phyloP scores from a whole-genome alignment of 2,888 invertebrate genomes.

The Dynastes grantii region DNA sequence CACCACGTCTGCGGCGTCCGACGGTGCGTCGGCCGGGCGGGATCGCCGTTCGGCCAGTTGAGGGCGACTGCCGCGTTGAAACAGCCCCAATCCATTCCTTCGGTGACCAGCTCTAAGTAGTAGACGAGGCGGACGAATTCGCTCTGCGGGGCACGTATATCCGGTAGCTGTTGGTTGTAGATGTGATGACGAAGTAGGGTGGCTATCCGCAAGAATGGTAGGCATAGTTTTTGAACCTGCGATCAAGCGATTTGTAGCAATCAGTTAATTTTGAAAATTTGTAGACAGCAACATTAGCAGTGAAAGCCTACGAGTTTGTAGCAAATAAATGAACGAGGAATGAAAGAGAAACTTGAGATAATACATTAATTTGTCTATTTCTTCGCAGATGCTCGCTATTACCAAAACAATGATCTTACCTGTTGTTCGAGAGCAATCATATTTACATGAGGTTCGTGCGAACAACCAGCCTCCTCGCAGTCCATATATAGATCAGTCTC shows the following conservation, averaged over 20 bases:
- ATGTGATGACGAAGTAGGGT: conserved; percentile 83
- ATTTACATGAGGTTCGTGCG: conserved; percentile 63
- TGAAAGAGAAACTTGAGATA: too few species aligned
- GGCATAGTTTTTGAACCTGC: conserved; percentile 83
- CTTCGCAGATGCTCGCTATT: too few species aligned
- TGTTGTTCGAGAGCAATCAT: conserved; percentile 69
- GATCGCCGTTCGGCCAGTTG: conserved; percentile 72
- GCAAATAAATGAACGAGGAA: too few species aligned
- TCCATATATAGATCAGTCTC: conserved; percentile 77
- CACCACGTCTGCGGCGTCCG: conserved; percentile 78
- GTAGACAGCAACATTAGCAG: too few species aligned
- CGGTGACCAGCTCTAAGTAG: conserved; percentile 83
- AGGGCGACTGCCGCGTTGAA: conserved; percentile 79
- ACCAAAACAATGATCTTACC: conserved; percentile 57
- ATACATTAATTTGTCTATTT: too few species aligned
- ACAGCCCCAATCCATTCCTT: conserved; percentile 78
- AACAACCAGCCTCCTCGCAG: conserved; percentile 69
- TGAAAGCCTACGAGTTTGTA: too few species aligned
- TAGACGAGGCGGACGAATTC: conserved; percentile 87
- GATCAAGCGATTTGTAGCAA: background rate
- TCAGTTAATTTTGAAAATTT: too few species aligned
- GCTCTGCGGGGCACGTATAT: conserved; percentile 76
- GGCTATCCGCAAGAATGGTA: conserved; percentile 89
- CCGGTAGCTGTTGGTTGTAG: conserved; percentile 84
- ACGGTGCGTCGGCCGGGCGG: conserved; percentile 59